These are phyloP conservation scores for Bathynomus jamesi DNA, from an alignment of 1,140 invertebrate species.

Conservation along the genomic window DNA sequence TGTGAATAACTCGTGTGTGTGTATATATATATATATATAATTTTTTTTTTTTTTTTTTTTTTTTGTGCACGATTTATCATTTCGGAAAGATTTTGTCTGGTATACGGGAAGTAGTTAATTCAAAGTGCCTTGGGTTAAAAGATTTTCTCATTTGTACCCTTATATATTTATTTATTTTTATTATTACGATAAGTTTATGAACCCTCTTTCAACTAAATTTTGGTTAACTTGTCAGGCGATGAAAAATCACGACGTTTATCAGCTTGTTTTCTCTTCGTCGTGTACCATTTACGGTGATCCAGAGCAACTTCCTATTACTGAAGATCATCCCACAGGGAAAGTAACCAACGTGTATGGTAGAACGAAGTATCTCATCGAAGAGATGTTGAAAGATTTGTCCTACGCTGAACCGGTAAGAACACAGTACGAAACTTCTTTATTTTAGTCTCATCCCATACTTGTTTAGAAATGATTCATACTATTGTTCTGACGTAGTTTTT, in stretches of 20 bases:
- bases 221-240: conserved; percentile 68
- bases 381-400: conserved; percentile 73
- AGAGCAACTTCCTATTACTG: conserved; percentile 72
- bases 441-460: not conserved
- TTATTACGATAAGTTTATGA: too few relatives aligned
- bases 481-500: not conserved
- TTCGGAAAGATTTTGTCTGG: too few relatives aligned
- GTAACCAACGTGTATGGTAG: conserved; percentile 94
- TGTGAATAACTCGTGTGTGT: too few relatives aligned
- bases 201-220: too few relatives aligned
- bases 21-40: too few relatives aligned
- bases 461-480: not conserved
- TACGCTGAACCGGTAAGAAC: not conserved
- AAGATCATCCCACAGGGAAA: conserved; percentile 71
- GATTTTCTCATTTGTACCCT: too few relatives aligned
- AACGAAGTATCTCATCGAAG: conserved; percentile 91
- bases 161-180: too few relatives aligned
- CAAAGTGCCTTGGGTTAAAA: too few relatives aligned
- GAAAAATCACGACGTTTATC: conserved; percentile 63
- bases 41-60: too few relatives aligned
- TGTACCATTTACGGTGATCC: conserved; percentile 94
- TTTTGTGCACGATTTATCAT: too few relatives aligned
- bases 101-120: too few relatives aligned
- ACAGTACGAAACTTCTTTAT: not conserved
- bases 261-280: conserved; percentile 89